phyloP scores from a whole-genome alignment of 2,113 vertebrate genomes.

The Siniperca knerii region DNA sequence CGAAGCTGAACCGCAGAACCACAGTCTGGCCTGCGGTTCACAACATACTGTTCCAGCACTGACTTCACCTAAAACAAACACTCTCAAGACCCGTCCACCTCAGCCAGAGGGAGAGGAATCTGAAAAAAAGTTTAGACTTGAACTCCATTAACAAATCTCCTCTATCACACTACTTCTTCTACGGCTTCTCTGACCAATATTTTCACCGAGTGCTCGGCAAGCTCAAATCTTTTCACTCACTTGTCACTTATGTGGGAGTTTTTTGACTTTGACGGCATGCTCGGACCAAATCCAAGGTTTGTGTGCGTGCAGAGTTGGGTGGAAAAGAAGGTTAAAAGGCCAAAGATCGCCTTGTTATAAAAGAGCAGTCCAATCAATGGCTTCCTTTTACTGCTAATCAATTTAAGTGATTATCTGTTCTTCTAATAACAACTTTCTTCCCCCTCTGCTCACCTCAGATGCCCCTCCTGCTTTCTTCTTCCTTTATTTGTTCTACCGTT shows the following conservation, averaged over 20 bases:
- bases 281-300: conserved; percentile 53
- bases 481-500: conserved; percentile 79
- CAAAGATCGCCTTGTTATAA: conserved; percentile 63
- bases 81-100: conserved; percentile 71
- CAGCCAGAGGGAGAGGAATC: conserved; percentile 64
- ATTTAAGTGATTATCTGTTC: conserved; percentile 76
- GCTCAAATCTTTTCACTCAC: conserved; percentile 64
- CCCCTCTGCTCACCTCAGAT: conserved; percentile 71
- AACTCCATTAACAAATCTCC: conserved; percentile 62
- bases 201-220: conserved; percentile 48
- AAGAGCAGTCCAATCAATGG: conserved; percentile 72
- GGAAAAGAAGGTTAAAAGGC: conserved; percentile 74
- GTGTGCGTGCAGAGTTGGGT: conserved; percentile 48
- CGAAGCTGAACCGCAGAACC: conserved; percentile 71
- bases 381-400: conserved; percentile 77
- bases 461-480: conserved; percentile 51
- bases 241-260: conserved; percentile 72
- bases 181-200: conserved; percentile 31
- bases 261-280: conserved; percentile 59
- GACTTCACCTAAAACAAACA: conserved; percentile 83
- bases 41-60: conserved; percentile 78
- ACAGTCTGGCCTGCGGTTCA: conserved; percentile 79
- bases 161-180: conserved; percentile 23
- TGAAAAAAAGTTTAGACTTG: conserved; percentile 60
- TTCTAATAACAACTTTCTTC: conserved; percentile 72